Evolutionary conservation across 2,888 invertebrate genomes (phyloP), one percentile per base, ranked within the genome.

Genomic region (Ennomos erosarius): DNA sequence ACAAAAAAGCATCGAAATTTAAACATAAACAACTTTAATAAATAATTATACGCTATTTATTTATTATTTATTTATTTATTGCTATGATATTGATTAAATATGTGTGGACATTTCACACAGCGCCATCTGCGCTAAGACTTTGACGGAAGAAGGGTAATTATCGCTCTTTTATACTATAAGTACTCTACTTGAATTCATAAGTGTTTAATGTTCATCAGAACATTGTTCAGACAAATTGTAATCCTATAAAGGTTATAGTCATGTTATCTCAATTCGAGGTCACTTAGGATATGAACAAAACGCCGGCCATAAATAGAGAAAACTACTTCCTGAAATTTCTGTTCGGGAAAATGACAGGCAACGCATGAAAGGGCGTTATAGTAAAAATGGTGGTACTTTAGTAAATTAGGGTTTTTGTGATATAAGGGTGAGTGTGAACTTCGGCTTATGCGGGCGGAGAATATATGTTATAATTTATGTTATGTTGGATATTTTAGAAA

Each of bases 241-340:
- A n/a, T n/a, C n/a, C n/a, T n/a, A n/a, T n/a, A n/a, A n/a, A n/a
- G n/a, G n/a, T n/a, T 16, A 3, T 16, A 16, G 16, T 16, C 16
- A 16, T 3, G 16, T 16, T 16, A 3, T 3, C 16, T 16, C 16
- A 16, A 2, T 16, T 16, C 16, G 16, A 16, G 16, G 3, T 16
- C 16, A 16, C 16, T 40, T 11, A 12, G 34, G 8, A 34, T 10
- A 26, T 47, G 53, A 58, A 65, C 61, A 59, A 65, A 68, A 61
- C 58, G 49, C 51, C 59, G 50, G 57, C 60, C 62, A 60, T 55
- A 62, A 63, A 53, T 16, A n/a, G 47, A 9, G 35, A 40, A 48
- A 60, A 60, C 59, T 57, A 59, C 47, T 60, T 64, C 63, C 63
- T 47, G 59, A 43, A 16, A 36, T 35, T 59, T 52, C 54, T 45